phyloP scores from a whole-genome alignment of 2,797 vertebrate genomes.

The Choloepus didactylus region DNA sequence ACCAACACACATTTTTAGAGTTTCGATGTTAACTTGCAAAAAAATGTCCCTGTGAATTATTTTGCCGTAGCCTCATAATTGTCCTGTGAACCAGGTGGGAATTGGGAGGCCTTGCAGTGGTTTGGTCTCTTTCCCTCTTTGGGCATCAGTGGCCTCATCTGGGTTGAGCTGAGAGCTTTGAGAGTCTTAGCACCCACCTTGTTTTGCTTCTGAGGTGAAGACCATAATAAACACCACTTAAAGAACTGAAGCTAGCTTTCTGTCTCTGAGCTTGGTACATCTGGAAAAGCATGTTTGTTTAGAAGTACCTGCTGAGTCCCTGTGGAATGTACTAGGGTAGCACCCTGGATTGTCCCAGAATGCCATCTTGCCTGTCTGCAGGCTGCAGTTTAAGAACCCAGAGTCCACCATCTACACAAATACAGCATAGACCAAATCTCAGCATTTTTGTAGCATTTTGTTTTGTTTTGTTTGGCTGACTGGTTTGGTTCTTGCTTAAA shows the following conservation, averaged over 20 bases:
- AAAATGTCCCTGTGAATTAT: background rate
- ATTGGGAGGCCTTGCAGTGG: background rate
- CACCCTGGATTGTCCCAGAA: background rate
- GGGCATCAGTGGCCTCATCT: background rate
- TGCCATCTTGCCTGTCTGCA: background rate
- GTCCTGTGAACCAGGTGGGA: background rate
- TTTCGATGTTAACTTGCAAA: background rate
- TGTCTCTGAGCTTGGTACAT: background rate
- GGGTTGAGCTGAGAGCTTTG: background rate
- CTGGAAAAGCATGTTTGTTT: background rate
- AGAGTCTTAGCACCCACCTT: background rate
- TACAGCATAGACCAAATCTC: background rate
- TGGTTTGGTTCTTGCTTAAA: no score
- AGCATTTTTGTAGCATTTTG: background rate
- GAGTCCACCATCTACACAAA: background rate
- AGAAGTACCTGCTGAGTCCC: background rate
- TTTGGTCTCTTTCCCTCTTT: background rate
- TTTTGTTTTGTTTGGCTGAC: no score
- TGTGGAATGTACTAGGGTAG: background rate
- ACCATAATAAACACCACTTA: background rate
- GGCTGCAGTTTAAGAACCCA: background rate
- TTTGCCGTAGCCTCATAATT: background rate
- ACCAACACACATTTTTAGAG: background rate
- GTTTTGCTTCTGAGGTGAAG: background rate
- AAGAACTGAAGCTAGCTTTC: background rate